Percentiles rank a stretch among this genome's conserved stretches.
These are phyloP conservation scores for Argyrosomus japonicus DNA, from an alignment of 2,113 vertebrate species.

Conservation along the genomic window DNA sequence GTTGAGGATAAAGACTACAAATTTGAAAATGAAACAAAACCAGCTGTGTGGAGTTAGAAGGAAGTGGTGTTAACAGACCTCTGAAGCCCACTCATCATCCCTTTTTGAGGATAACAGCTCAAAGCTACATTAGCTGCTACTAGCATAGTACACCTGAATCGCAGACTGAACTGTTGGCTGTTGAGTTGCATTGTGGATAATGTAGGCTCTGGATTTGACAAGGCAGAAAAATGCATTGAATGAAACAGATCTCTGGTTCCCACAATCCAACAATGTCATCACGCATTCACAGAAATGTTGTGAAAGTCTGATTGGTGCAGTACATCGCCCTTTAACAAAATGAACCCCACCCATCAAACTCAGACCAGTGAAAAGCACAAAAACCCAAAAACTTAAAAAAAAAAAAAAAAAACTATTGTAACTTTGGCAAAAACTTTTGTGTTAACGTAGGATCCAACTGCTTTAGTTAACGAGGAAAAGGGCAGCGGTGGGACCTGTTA, in stretches of 20 bases:
- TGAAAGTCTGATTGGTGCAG: background rate
- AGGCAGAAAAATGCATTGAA: background rate
- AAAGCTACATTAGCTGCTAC: background rate
- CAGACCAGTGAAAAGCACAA: background rate
- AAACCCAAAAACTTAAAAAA: background rate
- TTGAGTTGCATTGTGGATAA: background rate
- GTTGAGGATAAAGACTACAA: background rate
- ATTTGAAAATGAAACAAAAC: background rate
- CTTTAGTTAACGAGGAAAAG: background rate
- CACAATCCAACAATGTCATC: background rate
- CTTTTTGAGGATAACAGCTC: background rate
- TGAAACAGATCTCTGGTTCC: background rate
- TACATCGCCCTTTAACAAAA: background rate
- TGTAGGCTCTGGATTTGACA: background rate
- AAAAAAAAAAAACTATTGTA: no score
- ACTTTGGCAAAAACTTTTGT: background rate
- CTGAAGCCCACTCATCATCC: background rate
- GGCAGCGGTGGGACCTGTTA: background rate
- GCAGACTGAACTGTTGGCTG: accelerated
- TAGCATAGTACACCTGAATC: background rate
- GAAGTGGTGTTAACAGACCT: background rate
- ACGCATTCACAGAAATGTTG: background rate
- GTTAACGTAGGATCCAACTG: background rate
- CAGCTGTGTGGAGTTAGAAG: background rate
- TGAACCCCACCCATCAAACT: background rate